phyloP scores from a whole-genome alignment of 2,797 vertebrate species.

The Cossypha polioptera region DNA sequence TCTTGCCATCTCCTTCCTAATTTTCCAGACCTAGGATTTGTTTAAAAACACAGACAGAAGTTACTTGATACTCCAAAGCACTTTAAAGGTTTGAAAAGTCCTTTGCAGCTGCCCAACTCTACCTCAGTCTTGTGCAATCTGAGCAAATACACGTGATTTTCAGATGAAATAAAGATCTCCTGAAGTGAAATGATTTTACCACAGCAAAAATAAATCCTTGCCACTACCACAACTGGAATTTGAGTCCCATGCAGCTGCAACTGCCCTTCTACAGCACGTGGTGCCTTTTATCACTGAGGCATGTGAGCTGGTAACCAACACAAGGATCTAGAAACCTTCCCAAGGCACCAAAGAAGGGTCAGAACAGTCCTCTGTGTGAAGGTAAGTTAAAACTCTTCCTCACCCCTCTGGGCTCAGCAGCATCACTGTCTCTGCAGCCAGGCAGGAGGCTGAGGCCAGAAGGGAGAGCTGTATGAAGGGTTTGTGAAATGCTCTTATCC shows the following conservation, averaged over 20 bases:
- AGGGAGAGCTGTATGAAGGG: not conserved
- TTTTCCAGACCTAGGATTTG: not conserved
- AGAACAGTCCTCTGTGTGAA: not conserved
- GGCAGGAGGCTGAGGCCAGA: slow-evolving; percentile 21
- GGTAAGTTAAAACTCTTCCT: not conserved
- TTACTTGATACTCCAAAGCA: not conserved
- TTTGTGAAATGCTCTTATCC: not conserved
- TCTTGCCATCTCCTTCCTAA: not conserved
- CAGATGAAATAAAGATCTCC: not conserved
- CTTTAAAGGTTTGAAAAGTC: not conserved
- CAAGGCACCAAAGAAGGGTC: not conserved
- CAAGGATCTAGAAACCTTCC: not conserved
- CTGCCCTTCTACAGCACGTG: not conserved
- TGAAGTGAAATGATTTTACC: not conserved
- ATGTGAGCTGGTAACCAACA: not conserved
- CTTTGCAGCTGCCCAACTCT: not conserved
- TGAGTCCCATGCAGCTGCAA: not conserved
- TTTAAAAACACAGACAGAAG: not conserved
- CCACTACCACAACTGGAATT: not conserved
- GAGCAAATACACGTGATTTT: not conserved
- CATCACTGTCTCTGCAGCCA: not conserved
- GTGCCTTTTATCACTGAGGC: not conserved
- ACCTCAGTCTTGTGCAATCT: not conserved
- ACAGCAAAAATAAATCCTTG: not conserved
- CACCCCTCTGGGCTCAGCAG: not conserved